phyloP scores from a whole-genome alignment of 2,888 invertebrate genomes.

The Macrosiphum euphorbiae region DNA sequence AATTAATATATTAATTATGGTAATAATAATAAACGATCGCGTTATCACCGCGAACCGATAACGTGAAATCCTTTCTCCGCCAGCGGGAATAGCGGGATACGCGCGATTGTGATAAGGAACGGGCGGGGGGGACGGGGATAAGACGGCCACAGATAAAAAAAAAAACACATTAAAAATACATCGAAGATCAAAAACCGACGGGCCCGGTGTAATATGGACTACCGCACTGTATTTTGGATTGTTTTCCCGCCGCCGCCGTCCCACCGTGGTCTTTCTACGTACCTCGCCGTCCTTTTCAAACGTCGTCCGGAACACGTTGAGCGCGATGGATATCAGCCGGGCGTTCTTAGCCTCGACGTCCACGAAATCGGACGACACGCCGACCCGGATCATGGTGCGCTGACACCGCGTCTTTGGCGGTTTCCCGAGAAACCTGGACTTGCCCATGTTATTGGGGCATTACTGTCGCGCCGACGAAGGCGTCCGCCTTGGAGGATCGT shows the following conservation, averaged over 20 bases:
- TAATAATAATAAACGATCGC: not conserved
- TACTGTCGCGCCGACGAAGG: not conserved
- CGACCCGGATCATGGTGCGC: slow-evolving; percentile 42
- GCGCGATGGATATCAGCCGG: slow-evolving; percentile 28
- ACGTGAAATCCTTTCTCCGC: not conserved
- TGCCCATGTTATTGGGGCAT: slow-evolving; percentile 27
- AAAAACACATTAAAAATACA: not conserved
- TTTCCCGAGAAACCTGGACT: slow-evolving; percentile 57
- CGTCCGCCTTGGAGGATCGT: not conserved
- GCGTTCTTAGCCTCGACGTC: slow-evolving; percentile 46
- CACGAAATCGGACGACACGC: slow-evolving; percentile 51
- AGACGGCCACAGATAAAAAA: not conserved
- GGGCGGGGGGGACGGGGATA: not conserved
- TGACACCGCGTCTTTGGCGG: slow-evolving; percentile 20
- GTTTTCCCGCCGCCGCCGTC: not conserved
- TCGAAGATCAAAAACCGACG: not conserved
- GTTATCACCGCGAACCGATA: not conserved
- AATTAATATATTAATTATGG: not conserved
- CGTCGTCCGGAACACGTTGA: slow-evolving; percentile 40
- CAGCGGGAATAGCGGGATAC: not conserved
- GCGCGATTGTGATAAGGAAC: not conserved
- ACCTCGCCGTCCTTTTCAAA: slow-evolving; percentile 50
- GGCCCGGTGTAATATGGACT: not conserved
- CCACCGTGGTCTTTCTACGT: not conserved
- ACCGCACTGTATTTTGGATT: not conserved